Percentiles rank a stretch among this genome's conserved stretches.
Conservation (phyloP, 2,797 vertebrate genomes). For the Apodemus agrarius region DNA sequence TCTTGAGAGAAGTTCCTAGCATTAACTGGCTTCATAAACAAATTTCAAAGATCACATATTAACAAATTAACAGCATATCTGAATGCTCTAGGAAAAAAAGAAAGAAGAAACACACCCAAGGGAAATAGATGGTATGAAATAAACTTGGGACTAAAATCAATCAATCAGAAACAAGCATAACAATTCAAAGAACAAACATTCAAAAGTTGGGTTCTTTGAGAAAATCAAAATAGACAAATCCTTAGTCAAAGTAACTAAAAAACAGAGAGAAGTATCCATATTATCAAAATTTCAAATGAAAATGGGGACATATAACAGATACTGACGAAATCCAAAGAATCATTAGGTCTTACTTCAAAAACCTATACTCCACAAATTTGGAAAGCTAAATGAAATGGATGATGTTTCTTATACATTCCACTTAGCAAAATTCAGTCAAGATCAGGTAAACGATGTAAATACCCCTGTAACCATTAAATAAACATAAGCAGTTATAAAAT, state of each 20-base stretch:
- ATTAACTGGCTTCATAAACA: not conserved
- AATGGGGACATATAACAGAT: not conserved
- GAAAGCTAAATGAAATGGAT: not conserved
- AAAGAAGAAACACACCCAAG: not conserved
- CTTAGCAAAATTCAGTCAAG: not conserved
- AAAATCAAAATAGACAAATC: not conserved
- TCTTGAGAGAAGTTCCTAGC: not conserved
- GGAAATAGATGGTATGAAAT: not conserved
- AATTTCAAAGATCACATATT: not conserved
- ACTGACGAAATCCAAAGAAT: not conserved
- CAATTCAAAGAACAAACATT: not conserved
- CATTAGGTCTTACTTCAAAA: not conserved
- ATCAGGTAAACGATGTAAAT: not conserved
- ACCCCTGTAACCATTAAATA: not conserved
- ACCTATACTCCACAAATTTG: too few relatives aligned
- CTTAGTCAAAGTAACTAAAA: not conserved
- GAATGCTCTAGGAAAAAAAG: not conserved
- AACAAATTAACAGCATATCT: not conserved
- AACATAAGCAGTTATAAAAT: not conserved
- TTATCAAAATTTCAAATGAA: not conserved
- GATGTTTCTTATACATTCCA: not conserved
- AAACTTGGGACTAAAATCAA: not conserved
- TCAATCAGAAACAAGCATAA: not conserved
- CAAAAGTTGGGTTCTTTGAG: not conserved
- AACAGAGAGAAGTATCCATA: not conserved